A percentile compares a stretch with the other conserved stretches of the same genome.
Conservation (phyloP, 1,140 invertebrate species). For the Pseudomyrmex gracilis region DNA sequence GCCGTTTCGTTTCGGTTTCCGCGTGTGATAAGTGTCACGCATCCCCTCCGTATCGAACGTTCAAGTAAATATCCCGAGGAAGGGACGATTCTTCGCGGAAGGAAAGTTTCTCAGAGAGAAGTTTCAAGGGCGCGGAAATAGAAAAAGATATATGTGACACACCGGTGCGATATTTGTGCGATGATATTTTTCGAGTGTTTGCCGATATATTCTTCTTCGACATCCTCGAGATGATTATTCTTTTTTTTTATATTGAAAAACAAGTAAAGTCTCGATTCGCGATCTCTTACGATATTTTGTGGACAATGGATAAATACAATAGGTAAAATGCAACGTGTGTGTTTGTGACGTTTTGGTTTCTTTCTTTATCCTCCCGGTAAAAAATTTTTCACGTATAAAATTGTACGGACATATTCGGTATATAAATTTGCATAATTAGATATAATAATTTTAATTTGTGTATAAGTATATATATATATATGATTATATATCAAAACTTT, state of each 20-base stretch:
- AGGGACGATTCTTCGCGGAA: conserved; percentile 12
- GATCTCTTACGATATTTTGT: conserved; percentile 8
- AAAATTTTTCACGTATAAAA: too few relatives aligned
- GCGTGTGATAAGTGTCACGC: conserved; percentile 22
- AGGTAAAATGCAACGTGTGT: not conserved
- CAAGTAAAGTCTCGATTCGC: conserved; percentile 6
- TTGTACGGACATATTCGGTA: too few relatives aligned
- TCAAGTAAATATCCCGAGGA: conserved; percentile 36
- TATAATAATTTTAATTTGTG: too few relatives aligned
- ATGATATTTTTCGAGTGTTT: not conserved
- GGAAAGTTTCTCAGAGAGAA: conserved; percentile 25
- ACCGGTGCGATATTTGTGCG: too few relatives aligned
- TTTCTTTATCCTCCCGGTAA: not conserved
- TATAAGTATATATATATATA: not conserved
- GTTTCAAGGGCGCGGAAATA: conserved; percentile 47
- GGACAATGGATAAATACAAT: conserved; percentile 5
- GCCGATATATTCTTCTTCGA: not conserved
- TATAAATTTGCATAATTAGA: too few relatives aligned
- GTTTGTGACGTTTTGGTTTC: not conserved
- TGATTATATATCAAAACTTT: not conserved
- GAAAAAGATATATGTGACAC: conserved; percentile 13
- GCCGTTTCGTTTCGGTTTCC: conserved; percentile 6
- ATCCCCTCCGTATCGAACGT: conserved; percentile 21
- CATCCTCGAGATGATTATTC: not conserved
- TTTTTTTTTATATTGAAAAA: conserved; percentile 5